Evolutionary conservation across 1,140 invertebrate genomes (phyloP).

Genomic region (Muscidifurax raptorellus): DNA sequence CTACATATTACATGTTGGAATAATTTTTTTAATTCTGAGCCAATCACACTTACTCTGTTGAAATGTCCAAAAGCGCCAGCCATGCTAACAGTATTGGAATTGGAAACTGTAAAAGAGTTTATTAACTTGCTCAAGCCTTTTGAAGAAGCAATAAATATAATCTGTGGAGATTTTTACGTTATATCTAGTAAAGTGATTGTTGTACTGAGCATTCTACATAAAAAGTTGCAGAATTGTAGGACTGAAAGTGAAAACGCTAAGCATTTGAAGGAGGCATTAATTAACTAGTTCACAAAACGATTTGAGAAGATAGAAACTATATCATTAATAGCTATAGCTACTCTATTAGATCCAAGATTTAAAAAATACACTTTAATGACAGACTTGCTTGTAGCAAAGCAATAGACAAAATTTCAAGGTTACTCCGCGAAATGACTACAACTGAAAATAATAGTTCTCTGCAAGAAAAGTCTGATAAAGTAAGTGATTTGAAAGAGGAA

Average conservation of each 20-base stretch:
- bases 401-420: background rate
- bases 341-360: background rate
- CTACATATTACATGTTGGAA: background rate
- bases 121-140: too few species aligned
- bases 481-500: background rate
- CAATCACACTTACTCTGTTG: background rate
- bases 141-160: too few species aligned
- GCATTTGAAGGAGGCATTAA: background rate
- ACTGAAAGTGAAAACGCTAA: background rate
- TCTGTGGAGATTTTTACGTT: background rate
- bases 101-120: too few species aligned
- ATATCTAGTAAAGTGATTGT: background rate
- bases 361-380: slow-evolving; percentile 3
- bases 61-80: background rate
- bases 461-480: background rate
- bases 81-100: background rate
- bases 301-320: background rate
- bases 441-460: background rate
- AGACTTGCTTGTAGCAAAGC: background rate
- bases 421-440: background rate
- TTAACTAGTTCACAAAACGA: slow-evolving; percentile 1
- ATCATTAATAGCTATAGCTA: background rate
- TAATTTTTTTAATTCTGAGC: background rate
- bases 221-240: background rate
- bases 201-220: background rate